Evolutionary conservation across 1,140 invertebrate species (phyloP).

Genomic region (Pseudachorutes palmiensis): DNA sequence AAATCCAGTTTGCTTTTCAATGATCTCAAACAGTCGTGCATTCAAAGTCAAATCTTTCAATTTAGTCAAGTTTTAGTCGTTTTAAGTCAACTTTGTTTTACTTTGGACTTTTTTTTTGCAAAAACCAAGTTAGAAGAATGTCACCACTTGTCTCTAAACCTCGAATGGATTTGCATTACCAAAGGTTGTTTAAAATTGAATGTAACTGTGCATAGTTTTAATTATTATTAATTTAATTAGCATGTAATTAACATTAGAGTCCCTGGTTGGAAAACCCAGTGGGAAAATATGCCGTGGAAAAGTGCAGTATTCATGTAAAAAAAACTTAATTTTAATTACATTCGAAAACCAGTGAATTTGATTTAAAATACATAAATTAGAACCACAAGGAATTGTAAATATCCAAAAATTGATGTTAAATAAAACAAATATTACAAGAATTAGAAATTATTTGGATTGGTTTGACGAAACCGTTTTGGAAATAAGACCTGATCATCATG

Average conservation of each 20-base stretch:
- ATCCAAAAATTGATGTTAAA: no score
- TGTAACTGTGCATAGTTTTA: no score
- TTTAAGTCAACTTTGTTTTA: neutral
- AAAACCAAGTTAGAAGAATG: neutral
- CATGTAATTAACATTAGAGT: neutral
- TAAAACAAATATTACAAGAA: no score
- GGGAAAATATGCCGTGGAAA: constrained; percentile 2
- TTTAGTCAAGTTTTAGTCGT: neutral
- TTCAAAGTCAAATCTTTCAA: neutral
- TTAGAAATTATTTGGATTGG: no score
- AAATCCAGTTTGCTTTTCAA: neutral
- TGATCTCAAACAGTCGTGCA: constrained; percentile 11
- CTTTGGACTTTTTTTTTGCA: neutral
- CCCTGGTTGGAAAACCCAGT: neutral
- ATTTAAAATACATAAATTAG: no score
- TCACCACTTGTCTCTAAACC: neutral
- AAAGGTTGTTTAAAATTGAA: no score
- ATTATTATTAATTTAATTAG: neutral
- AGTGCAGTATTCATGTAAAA: constrained; percentile 10
- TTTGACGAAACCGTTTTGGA: no score
- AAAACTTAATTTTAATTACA: constrained; percentile 2
- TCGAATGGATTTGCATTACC: neutral
- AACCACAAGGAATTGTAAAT: no score
- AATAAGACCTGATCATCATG: no score
- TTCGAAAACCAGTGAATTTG: no score